Evolutionary conservation across 2,888 invertebrate genomes (phyloP), one percentile per base, ranked within the genome.

Genomic region (Doris montereyensis): DNA sequence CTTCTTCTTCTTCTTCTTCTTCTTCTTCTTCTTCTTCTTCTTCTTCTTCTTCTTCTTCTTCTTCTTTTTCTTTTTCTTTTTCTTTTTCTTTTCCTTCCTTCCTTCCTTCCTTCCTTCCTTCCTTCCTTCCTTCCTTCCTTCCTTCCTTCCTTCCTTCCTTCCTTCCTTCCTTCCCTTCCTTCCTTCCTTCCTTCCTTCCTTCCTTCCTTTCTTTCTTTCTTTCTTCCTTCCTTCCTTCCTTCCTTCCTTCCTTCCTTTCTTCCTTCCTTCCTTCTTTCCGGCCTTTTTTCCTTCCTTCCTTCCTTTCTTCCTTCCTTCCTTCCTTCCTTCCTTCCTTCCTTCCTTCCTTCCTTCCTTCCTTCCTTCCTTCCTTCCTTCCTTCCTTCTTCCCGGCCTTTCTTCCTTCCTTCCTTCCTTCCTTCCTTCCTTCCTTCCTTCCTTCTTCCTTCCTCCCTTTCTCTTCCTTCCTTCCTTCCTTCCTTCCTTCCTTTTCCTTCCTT

Each of bases 401-500:
- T n/a, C n/a, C n/a, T n/a, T n/a, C n/a, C n/a, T n/a, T n/a, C n/a
- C n/a, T n/a, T n/a, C n/a, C n/a, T n/a, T n/a, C n/a, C n/a, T 68
- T 5, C 10, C 21, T 24, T 62, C 62, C 62, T n/a, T 62, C 62
- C 24, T 62, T 24, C 10, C 21, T 24, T n/a, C 24, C 8, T 62
- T 5, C 8, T n/a, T n/a, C 62, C 62, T 4, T 62, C 10, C 10
- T n/a, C 10, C 4, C 21, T 24, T 24, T 62, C 62, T n/a, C 24
- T n/a, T 24, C 62, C 21, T 4, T n/a, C 62, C 4, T 62, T 24
- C 10, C 24, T 4, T 5, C 5, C 62, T 24, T 62, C 62, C 62
- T 62, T n/a, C n/a, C 62, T 67, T 26, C 67, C 67, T 8, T 4
- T 4, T 62, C 62, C 62, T 62, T n/a, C 62, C 62, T 13, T 62